Base-by-base conservation (phyloP, 1,140 invertebrate genomes). In the Drosophila pectinifera region DNA sequence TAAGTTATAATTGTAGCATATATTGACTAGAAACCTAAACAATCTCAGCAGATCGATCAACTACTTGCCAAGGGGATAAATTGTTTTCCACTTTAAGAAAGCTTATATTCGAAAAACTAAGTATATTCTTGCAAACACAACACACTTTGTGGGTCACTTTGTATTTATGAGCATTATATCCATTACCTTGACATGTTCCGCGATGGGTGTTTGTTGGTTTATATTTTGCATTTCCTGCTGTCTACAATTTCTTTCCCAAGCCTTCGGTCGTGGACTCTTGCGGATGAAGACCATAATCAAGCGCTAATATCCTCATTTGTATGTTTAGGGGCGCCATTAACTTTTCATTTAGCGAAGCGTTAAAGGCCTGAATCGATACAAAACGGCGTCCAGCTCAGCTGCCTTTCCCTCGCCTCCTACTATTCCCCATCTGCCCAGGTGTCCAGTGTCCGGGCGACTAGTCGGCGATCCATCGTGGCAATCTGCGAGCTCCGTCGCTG, bases 231-330 rank as follows among this genome's bases (percentile, higher is more conserved):
- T 57, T 67, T 75, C 31, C 53, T 43, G 46, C 20, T 51, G 31
- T 63, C 5, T 36, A 4, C 24, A 10, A 31, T 68, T 36, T 48
- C 51, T 43, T 46, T 14, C 26, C 28, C 18, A 69, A 31, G 42
- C 18, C 51, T 57, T 48, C 51, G 36, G 20, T 34, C 4, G 5
- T 48, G 34, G 78, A 65, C 63, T 70, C 73, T 70, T 77, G 39
- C 55, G 73, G 78, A 79, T 86, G 74, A 64, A 78, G 62, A 67
- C 84, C 72, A 80, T 80, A 89, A 80, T 88, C 83, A 79, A 88
- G 61, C 79, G 78, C 75, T 88, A 82, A 88, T 86, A 89, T 83
- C 80, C 84, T 88, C 80, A 83, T 88, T 89, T 88, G 84, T 89
- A 83, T 63, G 53, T 68, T 63, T 54, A 69, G 62, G 63, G 56